Conservation (phyloP, 1,140 invertebrate genomes). For the Drosophila ambigua region DNA sequence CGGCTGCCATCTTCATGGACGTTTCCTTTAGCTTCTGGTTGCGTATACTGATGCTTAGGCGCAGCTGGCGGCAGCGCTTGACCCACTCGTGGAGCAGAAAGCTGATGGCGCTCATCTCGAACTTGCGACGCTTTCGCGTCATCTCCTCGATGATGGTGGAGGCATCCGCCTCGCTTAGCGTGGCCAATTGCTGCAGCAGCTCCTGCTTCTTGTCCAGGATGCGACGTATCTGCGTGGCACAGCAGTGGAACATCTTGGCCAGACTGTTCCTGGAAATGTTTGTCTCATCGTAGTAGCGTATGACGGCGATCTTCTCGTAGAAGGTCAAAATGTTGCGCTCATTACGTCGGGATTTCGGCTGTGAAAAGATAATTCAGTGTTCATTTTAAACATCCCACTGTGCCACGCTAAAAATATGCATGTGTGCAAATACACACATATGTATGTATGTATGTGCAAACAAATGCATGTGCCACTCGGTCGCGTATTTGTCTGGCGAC, state of each 20-base stretch:
- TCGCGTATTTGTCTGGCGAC: slow-evolving; percentile 31
- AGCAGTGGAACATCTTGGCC: slow-evolving; percentile 81
- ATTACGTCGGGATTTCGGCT: slow-evolving; percentile 71
- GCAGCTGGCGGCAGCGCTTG: slow-evolving; percentile 65
- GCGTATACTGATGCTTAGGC: slow-evolving; percentile 50
- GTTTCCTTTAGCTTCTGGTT: slow-evolving; percentile 78
- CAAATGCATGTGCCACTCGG: background rate
- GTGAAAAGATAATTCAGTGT: background rate
- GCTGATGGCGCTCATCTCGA: slow-evolving; percentile 81
- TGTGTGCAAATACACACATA: background rate
- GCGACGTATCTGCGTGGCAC: slow-evolving; percentile 79
- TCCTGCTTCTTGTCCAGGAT: slow-evolving; percentile 78
- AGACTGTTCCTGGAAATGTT: slow-evolving; percentile 77
- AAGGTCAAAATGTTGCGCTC: slow-evolving; percentile 81
- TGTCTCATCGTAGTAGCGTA: slow-evolving; percentile 79
- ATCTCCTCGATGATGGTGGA: slow-evolving; percentile 79
- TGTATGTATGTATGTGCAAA: no score
- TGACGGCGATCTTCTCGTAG: slow-evolving; percentile 81
- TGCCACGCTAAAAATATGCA: background rate
- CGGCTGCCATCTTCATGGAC: slow-evolving; percentile 68
- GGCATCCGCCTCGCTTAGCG: slow-evolving; percentile 74
- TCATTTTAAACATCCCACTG: background rate
- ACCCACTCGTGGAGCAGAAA: slow-evolving; percentile 79
- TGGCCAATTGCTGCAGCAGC: slow-evolving; percentile 69
- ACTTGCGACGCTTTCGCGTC: slow-evolving; percentile 79